Percentiles rank a stretch among this genome's conserved stretches.
These are phyloP conservation scores for Gasterosteus aculeatus DNA, from an alignment of 2,113 vertebrate genomes.

Conservation along the genomic window DNA sequence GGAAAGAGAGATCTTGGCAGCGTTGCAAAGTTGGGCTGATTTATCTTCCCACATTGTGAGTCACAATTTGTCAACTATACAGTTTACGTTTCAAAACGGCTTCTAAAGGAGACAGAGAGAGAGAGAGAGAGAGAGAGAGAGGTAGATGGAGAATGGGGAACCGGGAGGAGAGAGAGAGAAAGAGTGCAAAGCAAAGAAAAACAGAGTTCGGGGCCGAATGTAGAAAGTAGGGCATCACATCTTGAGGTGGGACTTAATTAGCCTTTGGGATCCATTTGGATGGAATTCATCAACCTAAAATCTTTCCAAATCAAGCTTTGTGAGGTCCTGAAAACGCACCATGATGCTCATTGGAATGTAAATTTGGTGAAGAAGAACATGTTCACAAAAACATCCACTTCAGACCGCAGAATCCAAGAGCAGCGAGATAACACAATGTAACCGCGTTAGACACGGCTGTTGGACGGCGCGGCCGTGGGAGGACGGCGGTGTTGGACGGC, in stretches of 20 bases:
- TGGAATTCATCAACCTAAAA: not conserved
- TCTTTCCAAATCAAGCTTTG: not conserved
- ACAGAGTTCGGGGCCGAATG: constrained; percentile 16
- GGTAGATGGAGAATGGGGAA: constrained; percentile 11
- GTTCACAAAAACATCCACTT: not conserved
- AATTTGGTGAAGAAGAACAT: not conserved
- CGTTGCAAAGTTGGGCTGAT: constrained; percentile 62
- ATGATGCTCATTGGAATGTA: not conserved
- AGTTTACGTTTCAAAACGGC: constrained; percentile 70
- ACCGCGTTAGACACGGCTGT: constrained; percentile 53
- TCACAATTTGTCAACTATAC: constrained; percentile 70
- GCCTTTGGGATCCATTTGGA: not conserved
- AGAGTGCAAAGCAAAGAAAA: not conserved
- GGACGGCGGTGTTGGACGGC: constrained; percentile 47
- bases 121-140: constrained; percentile 1
- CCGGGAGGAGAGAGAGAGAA: not conserved
- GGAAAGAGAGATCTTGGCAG: constrained; percentile 59
- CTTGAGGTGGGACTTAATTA: not conserved
- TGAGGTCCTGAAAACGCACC: not conserved
- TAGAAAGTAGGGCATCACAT: constrained; percentile 41
- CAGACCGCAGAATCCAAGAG: constrained; percentile 5
- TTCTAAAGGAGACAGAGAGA: constrained; percentile 37
- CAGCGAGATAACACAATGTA: constrained; percentile 16
- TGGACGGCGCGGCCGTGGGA: constrained; percentile 49
- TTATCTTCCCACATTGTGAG: constrained; percentile 79